These are phyloP conservation scores for Ammodytes marinus DNA, from an alignment of 2,113 vertebrate genomes.

Conservation along the genomic window DNA sequence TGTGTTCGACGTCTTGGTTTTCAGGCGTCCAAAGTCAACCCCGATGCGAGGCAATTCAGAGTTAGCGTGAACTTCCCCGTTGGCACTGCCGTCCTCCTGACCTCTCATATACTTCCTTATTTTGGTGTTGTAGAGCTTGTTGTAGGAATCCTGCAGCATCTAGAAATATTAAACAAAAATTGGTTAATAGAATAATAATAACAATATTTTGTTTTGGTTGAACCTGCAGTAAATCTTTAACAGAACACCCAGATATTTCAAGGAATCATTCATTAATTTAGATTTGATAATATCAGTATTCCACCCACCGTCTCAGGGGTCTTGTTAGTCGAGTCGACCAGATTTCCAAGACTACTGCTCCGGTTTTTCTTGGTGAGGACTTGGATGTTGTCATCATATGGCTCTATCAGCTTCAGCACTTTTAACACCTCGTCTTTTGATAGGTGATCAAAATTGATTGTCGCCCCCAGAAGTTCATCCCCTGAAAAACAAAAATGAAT, in stretches of 20 bases:
- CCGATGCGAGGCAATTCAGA: constrained; percentile 67
- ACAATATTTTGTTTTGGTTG: background rate
- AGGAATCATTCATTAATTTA: constrained; percentile 7
- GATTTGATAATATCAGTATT: background rate
- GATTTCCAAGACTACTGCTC: constrained; percentile 74
- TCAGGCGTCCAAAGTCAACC: constrained; percentile 77
- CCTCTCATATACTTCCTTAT: constrained; percentile 81
- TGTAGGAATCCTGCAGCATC: constrained; percentile 83
- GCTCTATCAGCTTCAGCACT: constrained; percentile 77
- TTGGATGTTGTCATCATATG: constrained; percentile 74
- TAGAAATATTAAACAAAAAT: constrained; percentile 59
- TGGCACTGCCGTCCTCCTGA: background rate
- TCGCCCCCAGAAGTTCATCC: constrained; percentile 79
- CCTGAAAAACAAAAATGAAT: constrained; percentile 64
- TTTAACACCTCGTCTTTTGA: constrained; percentile 79
- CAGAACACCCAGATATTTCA: background rate
- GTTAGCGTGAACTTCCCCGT: constrained; percentile 11
- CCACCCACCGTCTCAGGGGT: constrained; percentile 73
- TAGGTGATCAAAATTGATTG: constrained; percentile 76
- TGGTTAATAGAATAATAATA: constrained; percentile 6
- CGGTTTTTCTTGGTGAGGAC: constrained; percentile 65
- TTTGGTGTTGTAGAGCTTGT: constrained; percentile 82
- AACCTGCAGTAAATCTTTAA: background rate
- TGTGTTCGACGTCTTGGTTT: constrained; percentile 33
- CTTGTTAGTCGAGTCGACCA: constrained; percentile 59